phyloP scores from a whole-genome alignment of 2,113 vertebrate genomes.

The Ciconia boyciana region DNA sequence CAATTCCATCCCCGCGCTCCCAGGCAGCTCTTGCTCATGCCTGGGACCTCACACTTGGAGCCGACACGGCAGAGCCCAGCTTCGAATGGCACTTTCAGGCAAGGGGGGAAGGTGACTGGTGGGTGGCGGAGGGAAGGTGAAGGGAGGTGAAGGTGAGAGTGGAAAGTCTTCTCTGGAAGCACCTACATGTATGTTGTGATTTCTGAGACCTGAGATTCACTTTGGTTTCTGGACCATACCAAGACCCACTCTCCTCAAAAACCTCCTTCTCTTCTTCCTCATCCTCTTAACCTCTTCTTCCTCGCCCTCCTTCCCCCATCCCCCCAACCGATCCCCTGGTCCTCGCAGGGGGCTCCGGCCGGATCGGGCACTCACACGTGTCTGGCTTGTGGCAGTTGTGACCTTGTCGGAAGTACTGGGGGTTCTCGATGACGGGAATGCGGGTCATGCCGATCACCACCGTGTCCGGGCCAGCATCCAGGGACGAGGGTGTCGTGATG shows the following conservation, averaged over 20 bases:
- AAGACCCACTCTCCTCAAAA: conserved; percentile 42
- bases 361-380: conserved; percentile 85
- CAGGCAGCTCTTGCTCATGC: background rate
- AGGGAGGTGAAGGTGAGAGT: conserved; percentile 62
- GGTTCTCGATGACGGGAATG: conserved; percentile 95
- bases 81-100: conserved; percentile 32
- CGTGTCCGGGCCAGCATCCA: conserved; percentile 89
- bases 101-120: conserved; percentile 31
- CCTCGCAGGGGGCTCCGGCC: background rate
- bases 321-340: background rate
- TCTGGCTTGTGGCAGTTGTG: conserved; percentile 97
- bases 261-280: conserved; percentile 28
- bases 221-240: conserved; percentile 71
- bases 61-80: background rate
- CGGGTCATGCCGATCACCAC: conserved; percentile 98
- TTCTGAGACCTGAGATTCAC: conserved; percentile 49
- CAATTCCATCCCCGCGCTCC: background rate
- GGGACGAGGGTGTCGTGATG: conserved; percentile 89
- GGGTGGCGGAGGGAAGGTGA: conserved; percentile 54
- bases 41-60: background rate
- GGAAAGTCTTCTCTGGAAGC: conserved; percentile 47
- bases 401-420: conserved; percentile 94
- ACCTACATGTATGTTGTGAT: conserved; percentile 59
- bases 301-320: background rate
- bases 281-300: conserved; percentile 11